Evolutionary conservation across 2,888 invertebrate genomes (phyloP), one percentile per base, ranked within the genome.

Genomic region (Saturnia japonica): DNA sequence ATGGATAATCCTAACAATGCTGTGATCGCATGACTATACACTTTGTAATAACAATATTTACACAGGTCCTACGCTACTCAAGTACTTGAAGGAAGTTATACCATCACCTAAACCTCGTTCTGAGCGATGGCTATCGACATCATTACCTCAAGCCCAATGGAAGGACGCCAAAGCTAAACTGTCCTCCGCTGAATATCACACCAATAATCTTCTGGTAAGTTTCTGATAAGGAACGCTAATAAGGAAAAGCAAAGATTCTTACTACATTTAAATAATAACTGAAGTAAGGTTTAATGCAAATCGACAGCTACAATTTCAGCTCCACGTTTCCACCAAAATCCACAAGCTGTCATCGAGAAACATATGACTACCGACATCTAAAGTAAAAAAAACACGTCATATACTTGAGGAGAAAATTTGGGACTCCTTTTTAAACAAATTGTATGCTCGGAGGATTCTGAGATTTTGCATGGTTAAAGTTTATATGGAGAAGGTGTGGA

Each of bases 171-270:
- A 95, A 47, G 96, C 96, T 0, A 91, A 95, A 74, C 85, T 95
- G 3, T 96, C 96, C 1, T 98, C 98, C 0, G 97, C 98, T 2
- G 97, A 97, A 78, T 99, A 99, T 85, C 97, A 98, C 83, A 96
- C 97, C 1, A 98, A 98, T 84, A 98, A 98, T 85, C 91, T 98
- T 40, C 87, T 97, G 76, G 84, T 97, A 94, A 94, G 82, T 90
- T 40, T 28, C 47, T 9, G 9, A 22, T n/a, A 11, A 54, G 19
- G 22, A 54, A 22, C 11, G 1, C 1, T 22, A 22, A n/a, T 8
- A 47, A 43, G 1, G 4, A 14, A 43, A 43, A 43, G 1, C 43
- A 14, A 43, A 14, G 4, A 34, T 34, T 34, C 34, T 34, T 34
- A 34, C 34, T 34, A 34, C 34, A 34, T 34, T 2, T 34, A 34